Evolutionary conservation across 2,113 vertebrate species (phyloP).

Genomic region (Irena cyanogastra): DNA sequence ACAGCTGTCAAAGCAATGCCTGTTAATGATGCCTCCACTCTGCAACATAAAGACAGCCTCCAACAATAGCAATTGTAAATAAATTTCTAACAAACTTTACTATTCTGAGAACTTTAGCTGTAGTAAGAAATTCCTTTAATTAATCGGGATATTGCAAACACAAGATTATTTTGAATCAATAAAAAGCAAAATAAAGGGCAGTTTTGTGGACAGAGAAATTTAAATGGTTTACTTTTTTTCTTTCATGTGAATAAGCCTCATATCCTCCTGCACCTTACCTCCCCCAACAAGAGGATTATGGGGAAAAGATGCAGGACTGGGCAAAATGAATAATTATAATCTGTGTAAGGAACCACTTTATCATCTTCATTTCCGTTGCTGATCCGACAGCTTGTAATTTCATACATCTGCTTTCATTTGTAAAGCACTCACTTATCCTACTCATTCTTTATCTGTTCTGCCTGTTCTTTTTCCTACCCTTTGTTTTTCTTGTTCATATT

Average conservation of each 20-base stretch:
- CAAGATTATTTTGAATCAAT: constrained; percentile 64
- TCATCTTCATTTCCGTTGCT: constrained; percentile 88
- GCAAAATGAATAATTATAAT: constrained; percentile 89
- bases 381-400: constrained; percentile 94
- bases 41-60: constrained; percentile 32
- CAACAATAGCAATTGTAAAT: constrained; percentile 32
- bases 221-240: constrained; percentile 39
- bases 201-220: constrained; percentile 47
- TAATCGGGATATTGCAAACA: constrained; percentile 65
- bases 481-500: constrained; percentile 68
- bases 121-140: constrained; percentile 67
- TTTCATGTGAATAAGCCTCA: constrained; percentile 54
- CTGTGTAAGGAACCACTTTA: constrained; percentile 85
- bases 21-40: constrained; percentile 44
- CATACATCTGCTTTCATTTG: constrained; percentile 97
- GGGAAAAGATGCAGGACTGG: constrained; percentile 70
- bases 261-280: constrained; percentile 28
- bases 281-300: constrained; percentile 52
- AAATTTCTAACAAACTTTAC: constrained; percentile 47
- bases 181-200: constrained; percentile 41
- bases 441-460: constrained; percentile 70
- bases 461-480: constrained; percentile 59
- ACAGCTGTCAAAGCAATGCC: constrained; percentile 57
- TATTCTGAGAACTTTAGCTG: constrained; percentile 74
- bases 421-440: constrained; percentile 85